phyloP scores from a whole-genome alignment of 53 echinoderm and acorn worm species.

The Stichopus horrens region DNA sequence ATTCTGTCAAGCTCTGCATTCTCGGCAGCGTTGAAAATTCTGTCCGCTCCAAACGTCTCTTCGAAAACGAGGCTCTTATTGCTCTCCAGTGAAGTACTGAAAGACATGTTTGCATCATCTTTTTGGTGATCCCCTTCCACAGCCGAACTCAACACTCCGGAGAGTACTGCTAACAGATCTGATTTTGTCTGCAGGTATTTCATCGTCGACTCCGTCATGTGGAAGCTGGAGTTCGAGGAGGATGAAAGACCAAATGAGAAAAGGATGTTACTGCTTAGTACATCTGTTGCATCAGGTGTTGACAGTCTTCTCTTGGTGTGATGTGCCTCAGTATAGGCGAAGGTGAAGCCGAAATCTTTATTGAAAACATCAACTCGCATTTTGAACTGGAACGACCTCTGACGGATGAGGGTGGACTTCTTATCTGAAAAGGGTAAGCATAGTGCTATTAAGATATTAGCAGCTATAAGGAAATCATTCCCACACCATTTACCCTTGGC shows the following conservation, averaged over 20 bases:
- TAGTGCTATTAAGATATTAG: neutral
- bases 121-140: conserved; percentile 53
- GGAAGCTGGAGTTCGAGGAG: conserved; percentile 60
- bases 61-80: conserved; percentile 67
- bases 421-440: conserved; percentile 27
- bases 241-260: conserved; percentile 9
- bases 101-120: neutral
- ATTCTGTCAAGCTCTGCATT: conserved; percentile 31
- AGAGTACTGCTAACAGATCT: conserved; percentile 76
- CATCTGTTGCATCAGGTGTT: conserved; percentile 49
- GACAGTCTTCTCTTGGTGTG: conserved; percentile 44
- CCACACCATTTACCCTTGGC: too few species aligned
- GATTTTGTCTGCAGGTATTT: conserved; percentile 84
- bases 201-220: conserved; percentile 86
- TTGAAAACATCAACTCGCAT: conserved; percentile 61
- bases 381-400: conserved; percentile 76
- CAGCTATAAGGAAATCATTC: neutral
- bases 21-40: conserved; percentile 44
- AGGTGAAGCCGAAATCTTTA: conserved; percentile 67
- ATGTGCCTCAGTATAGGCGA: conserved; percentile 15
- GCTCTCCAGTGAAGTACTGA: conserved; percentile 54
- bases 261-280: neutral
- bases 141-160: conserved; percentile 66
- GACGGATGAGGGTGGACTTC: conserved; percentile 38
- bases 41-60: conserved; percentile 69